Percentiles rank a stretch among this genome's conserved stretches.
These are phyloP conservation scores for Trissolcus brochymenae DNA, from an alignment of 2,888 invertebrate genomes.

Conservation along the genomic window DNA sequence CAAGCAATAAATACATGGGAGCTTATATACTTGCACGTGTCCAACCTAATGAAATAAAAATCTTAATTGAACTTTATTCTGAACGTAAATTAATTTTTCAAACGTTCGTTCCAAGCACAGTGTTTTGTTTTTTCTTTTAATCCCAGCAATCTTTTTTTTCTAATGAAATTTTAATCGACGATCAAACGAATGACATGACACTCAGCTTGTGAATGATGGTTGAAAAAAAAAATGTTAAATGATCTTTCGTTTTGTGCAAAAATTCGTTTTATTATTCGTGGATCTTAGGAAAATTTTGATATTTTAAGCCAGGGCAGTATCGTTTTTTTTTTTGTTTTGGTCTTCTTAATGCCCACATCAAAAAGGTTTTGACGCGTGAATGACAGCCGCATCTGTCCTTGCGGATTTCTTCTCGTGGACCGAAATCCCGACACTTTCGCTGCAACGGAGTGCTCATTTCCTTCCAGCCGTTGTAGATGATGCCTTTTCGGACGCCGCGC, in stretches of 20 bases:
- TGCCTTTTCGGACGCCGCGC: slow-evolving; percentile 55
- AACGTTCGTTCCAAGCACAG: background rate
- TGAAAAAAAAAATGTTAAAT: background rate
- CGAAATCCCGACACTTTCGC: slow-evolving; percentile 48
- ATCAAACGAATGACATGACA: background rate
- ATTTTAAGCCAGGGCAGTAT: slow-evolving; percentile 36
- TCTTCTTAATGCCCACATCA: slow-evolving; percentile 27
- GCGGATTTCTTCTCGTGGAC: slow-evolving; percentile 25
- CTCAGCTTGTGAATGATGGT: background rate
- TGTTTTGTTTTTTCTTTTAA: background rate
- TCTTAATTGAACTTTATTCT: slow-evolving; percentile 13
- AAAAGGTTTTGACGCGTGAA: slow-evolving; percentile 54
- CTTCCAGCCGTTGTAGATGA: slow-evolving; percentile 32
- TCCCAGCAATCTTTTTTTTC: background rate
- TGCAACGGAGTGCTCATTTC: slow-evolving; percentile 50
- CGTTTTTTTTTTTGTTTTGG: slow-evolving; percentile 46
- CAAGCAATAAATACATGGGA: slow-evolving; percentile 62
- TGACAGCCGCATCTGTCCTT: slow-evolving; percentile 58
- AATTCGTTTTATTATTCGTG: background rate
- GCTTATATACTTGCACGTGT: slow-evolving; percentile 43
- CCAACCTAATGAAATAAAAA: slow-evolving; percentile 32
- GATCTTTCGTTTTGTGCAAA: no score
- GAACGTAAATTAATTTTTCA: slow-evolving; percentile 19
- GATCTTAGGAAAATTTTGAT: slow-evolving; percentile 42
- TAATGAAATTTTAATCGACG: background rate